phyloP scores from a whole-genome alignment of 2,113 vertebrate species.

The Vidua macroura region DNA sequence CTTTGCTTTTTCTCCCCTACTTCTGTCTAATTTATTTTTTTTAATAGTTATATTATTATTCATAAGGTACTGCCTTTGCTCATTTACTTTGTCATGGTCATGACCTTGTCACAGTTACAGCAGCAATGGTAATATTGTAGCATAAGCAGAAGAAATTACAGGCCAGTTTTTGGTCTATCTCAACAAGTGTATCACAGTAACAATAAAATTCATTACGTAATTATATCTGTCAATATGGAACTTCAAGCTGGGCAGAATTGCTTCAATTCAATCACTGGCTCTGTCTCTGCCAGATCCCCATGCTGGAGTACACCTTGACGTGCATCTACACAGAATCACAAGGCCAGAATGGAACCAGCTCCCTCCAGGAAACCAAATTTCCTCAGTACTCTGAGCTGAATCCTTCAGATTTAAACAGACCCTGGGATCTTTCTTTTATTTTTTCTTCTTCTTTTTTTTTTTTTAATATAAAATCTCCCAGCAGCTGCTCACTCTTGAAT shows the following conservation, averaged over 20 bases:
- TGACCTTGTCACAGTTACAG: background rate
- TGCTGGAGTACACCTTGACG: accelerated
- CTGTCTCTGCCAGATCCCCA: accelerated
- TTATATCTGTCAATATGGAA: background rate
- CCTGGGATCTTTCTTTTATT: background rate
- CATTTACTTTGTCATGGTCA: background rate
- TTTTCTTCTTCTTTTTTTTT: too few species aligned
- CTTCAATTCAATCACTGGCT: background rate
- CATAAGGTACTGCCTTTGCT: background rate
- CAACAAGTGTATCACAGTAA: background rate
- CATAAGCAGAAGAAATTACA: background rate
- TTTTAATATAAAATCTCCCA: background rate
- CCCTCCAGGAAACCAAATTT: background rate
- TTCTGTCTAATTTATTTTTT: background rate
- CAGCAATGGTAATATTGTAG: background rate
- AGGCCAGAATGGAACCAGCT: background rate
- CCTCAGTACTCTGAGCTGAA: background rate
- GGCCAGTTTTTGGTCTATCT: background rate
- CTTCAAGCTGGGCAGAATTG: background rate
- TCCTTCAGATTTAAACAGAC: background rate
- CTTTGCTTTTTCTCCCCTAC: accelerated
- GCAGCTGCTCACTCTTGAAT: conserved; percentile 35
- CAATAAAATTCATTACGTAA: background rate
- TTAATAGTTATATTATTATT: background rate
- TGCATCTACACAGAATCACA: accelerated